Base-by-base conservation (phyloP, 2,888 invertebrate genomes). In the Tenthredo mesomela region DNA sequence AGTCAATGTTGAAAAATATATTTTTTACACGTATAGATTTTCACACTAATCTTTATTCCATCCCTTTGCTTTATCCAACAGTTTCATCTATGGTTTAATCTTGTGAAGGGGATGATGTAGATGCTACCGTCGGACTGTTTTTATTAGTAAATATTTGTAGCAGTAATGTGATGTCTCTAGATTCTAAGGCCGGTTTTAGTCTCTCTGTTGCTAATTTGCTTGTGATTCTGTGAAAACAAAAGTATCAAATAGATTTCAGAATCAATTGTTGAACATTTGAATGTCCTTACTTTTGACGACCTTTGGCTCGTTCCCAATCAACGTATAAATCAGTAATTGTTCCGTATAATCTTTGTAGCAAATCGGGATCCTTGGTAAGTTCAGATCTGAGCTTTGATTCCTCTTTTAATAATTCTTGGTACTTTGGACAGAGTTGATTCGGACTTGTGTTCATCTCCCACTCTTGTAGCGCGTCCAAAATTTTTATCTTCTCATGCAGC, bases 21-120 rank as follows among this genome's bases (percentile, higher is more conserved):
- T 93, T 93, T 93, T 93, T 92, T 92, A 93, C 92, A 89, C 90
- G 90, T 89, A 90, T 87, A 89, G 88, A 89, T 92, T 91, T 92
- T 15, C 18, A 67, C 15, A 91, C 89, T 89, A 82, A 84, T 50
- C 86, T 86, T 85, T 2, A 40, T 58, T 25, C 54, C 12, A 18
- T 40, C 61, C 37, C 0, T 61, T 80, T 12, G 33, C 12, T 47
- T 47, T 12, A 47, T 47, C 47, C 15, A 15, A 1, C 12, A n/a
- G 47, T 40, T 80, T 40, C 18, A 80, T 21, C 15, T 21, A 25
- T 40, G 40, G 61, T 61, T 29, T 40, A 67, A 15, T 50, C 61
- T 67, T 70, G 70, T 50, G 4, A 33, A n/a, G 33, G 21, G 12
- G 47, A 40, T 29, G 82, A 37, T 47, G 33, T 50, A 29, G 82